These are phyloP conservation scores for Pachycephala philippinensis DNA, from an alignment of 2,113 vertebrate genomes.

Conservation along the genomic window DNA sequence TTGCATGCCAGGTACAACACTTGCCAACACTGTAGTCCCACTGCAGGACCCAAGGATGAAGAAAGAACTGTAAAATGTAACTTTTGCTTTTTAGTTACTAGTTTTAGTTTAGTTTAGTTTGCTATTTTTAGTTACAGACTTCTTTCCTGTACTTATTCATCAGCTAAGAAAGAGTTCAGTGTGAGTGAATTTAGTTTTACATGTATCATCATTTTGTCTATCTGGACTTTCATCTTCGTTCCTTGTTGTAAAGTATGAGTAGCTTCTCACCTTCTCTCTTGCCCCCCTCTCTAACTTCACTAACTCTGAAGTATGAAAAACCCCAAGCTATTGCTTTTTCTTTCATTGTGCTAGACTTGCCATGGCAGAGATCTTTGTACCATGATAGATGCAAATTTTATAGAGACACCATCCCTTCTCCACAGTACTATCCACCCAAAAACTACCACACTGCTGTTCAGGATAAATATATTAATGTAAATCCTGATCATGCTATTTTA, in stretches of 20 bases:
- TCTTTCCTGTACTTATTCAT: neutral
- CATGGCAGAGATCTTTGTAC: neutral
- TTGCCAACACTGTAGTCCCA: neutral
- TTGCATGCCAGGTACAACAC: no score
- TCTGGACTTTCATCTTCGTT: neutral
- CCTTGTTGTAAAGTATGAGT: neutral
- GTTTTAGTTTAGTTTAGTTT: neutral
- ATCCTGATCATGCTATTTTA: neutral
- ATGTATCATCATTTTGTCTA: neutral
- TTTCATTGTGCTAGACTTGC: neutral
- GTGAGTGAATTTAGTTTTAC: neutral
- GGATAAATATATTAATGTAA: neutral
- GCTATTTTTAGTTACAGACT: neutral
- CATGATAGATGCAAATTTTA: rapidly evolving
- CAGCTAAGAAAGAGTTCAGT: neutral
- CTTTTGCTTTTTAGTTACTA: neutral
- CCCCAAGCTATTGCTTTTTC: neutral
- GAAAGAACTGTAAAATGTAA: neutral
- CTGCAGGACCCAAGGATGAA: neutral
- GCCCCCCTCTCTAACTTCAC: neutral
- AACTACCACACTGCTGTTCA: neutral
- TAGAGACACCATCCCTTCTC: neutral
- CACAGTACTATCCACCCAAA: neutral
- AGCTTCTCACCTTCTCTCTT: neutral
- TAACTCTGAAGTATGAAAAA: neutral